Evolutionary conservation across 2,113 vertebrate genomes (phyloP).

Genomic region (Lates calcarifer): DNA sequence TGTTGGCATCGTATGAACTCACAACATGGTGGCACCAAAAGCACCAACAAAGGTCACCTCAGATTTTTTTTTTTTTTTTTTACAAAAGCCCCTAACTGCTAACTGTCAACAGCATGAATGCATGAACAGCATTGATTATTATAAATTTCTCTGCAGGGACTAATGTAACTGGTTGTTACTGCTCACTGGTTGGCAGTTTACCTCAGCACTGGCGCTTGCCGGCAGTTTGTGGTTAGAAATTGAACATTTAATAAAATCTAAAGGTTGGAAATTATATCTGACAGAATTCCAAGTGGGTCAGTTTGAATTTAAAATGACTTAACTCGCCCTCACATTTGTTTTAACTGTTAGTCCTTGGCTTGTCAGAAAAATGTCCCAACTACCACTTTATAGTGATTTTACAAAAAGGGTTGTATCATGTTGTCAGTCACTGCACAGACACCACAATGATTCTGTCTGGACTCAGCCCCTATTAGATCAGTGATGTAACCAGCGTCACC

Average conservation of each 20-base stretch:
- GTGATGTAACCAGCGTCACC: neutral
- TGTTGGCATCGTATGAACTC: conserved; percentile 1
- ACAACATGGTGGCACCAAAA: neutral
- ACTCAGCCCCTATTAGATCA: neutral
- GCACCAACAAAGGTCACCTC: neutral
- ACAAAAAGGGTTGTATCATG: neutral
- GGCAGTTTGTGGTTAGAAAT: neutral
- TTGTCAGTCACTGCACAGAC: neutral
- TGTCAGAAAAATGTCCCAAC: neutral
- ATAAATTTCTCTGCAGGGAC: neutral
- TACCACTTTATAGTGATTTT: neutral
- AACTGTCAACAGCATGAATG: neutral
- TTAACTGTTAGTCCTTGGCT: neutral
- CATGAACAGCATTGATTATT: neutral
- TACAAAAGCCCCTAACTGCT: neutral
- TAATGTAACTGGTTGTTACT: neutral
- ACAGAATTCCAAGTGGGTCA: neutral
- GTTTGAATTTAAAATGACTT: neutral
- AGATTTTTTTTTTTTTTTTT: no score
- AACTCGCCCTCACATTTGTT: neutral
- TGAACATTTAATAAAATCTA: neutral
- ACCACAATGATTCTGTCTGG: neutral
- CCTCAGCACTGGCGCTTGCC: neutral
- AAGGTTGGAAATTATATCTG: neutral
- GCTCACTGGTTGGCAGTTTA: neutral